These are phyloP conservation scores for Nezara viridula DNA, from an alignment of 2,888 invertebrate genomes.

Conservation along the genomic window DNA sequence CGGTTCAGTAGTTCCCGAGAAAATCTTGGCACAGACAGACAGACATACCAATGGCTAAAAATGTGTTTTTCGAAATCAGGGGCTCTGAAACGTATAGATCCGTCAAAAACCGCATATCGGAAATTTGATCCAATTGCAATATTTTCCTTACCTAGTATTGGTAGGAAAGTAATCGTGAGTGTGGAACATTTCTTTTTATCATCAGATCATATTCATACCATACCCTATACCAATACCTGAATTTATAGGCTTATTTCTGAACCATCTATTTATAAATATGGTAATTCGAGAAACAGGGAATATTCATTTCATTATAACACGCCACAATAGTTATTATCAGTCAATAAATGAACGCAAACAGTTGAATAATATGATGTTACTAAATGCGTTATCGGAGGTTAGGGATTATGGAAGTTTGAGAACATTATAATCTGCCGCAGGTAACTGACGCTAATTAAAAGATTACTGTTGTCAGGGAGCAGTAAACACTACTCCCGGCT, in stretches of 20 bases:
- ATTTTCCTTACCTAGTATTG: no score
- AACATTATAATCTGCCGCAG: not conserved
- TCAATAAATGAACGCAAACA: slow-evolving; percentile 9
- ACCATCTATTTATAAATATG: not conserved
- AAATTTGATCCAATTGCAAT: no score
- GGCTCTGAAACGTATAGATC: no score
- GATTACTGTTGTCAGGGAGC: not conserved
- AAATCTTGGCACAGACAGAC: no score
- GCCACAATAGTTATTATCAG: not conserved
- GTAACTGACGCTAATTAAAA: not conserved
- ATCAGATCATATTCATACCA: no score
- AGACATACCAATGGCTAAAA: no score
- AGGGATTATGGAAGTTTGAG: not conserved
- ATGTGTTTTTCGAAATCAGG: no score
- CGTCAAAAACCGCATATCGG: no score
- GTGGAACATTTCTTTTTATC: no score
- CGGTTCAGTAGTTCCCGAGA: no score
- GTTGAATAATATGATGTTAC: not conserved
- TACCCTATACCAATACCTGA: no score
- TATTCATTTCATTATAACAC: not conserved
- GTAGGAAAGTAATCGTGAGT: no score
- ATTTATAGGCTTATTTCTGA: not conserved
- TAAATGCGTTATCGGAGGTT: not conserved
- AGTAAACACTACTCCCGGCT: not conserved
- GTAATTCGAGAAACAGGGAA: not conserved